Percentiles rank a stretch among this genome's conserved stretches.
phyloP scores from a whole-genome alignment of 2,797 vertebrate genomes.

The Phataginus tetradactyla region DNA sequence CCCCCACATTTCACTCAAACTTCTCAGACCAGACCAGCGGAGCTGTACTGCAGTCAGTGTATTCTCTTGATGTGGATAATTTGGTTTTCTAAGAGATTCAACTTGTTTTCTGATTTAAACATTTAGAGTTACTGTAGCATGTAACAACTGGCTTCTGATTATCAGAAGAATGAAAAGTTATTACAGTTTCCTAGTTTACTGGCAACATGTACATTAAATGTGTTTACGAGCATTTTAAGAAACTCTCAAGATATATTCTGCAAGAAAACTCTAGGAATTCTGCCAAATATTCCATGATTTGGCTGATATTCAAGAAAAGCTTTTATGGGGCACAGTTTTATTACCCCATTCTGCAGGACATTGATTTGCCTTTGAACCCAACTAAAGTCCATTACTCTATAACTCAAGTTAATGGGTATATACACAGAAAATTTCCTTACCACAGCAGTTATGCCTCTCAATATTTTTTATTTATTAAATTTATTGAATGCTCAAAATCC shows the following conservation, averaged over 20 bases:
- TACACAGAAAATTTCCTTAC: conserved; percentile 68
- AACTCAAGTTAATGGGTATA: conserved; percentile 70
- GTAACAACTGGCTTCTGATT: conserved; percentile 17
- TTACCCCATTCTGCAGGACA: conserved; percentile 60
- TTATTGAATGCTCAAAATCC: conserved; percentile 61
- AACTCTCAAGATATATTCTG: conserved; percentile 53
- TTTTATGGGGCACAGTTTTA: conserved; percentile 73
- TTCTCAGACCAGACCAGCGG: not conserved
- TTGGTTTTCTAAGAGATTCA: not conserved
- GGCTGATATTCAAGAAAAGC: conserved; percentile 56
- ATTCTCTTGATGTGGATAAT: not conserved
- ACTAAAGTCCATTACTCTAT: conserved; percentile 58
- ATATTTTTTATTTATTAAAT: conserved; percentile 73
- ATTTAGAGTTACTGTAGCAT: not conserved
- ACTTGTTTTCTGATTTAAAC: not conserved
- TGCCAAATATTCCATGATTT: conserved; percentile 71
- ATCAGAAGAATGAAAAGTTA: conserved; percentile 41
- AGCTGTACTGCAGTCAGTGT: not conserved
- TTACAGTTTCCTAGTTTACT: conserved; percentile 57
- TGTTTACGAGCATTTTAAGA: conserved; percentile 60
- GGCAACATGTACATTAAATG: conserved; percentile 41
- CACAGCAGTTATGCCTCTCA: conserved; percentile 53
- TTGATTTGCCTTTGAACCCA: conserved; percentile 77
- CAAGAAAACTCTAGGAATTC: conserved; percentile 59
- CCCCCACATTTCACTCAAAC: not conserved